These are phyloP conservation scores for Lucilia cuprina DNA, from an alignment of 1,140 invertebrate species.

Conservation along the genomic window DNA sequence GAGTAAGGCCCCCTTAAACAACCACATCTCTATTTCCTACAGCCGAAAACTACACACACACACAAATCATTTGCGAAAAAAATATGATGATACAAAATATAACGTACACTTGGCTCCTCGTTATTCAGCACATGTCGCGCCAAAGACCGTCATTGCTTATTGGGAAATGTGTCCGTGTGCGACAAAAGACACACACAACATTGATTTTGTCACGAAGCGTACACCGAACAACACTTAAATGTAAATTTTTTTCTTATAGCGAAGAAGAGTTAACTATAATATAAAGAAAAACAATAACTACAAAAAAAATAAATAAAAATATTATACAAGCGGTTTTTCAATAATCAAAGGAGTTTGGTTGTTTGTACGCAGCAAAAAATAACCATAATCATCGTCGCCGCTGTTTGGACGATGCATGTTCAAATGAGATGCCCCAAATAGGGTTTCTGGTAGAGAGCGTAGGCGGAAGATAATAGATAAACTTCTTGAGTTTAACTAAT, in stretches of 20 bases:
- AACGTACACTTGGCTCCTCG: constrained; percentile 18
- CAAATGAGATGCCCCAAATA: not conserved
- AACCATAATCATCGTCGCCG: not conserved
- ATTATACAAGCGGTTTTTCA: constrained; percentile 20
- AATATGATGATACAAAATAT: constrained; percentile 42
- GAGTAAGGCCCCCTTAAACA: no score
- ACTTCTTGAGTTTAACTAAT: no score
- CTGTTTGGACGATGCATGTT: not conserved
- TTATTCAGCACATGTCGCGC: constrained; percentile 23
- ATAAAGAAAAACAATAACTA: not conserved
- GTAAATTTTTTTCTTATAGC: not conserved
- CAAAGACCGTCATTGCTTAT: constrained; percentile 16
- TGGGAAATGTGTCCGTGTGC: constrained; percentile 21
- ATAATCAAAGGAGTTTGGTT: constrained; percentile 23
- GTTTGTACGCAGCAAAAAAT: constrained; percentile 13
- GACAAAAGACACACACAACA: constrained; percentile 48
- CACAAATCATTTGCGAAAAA: not conserved
- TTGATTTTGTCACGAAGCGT: constrained; percentile 62
- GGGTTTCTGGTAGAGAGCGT: not conserved
- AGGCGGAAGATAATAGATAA: not conserved
- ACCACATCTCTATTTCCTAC: not conserved
- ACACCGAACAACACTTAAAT: constrained; percentile 41
- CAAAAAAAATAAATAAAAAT: not conserved
- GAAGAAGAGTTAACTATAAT: not conserved
- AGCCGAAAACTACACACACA: not conserved